Percentiles rank a stretch among this genome's conserved stretches.
Evolutionary conservation across 2,888 invertebrate species (phyloP).

Genomic region (Pandemis heparana): DNA sequence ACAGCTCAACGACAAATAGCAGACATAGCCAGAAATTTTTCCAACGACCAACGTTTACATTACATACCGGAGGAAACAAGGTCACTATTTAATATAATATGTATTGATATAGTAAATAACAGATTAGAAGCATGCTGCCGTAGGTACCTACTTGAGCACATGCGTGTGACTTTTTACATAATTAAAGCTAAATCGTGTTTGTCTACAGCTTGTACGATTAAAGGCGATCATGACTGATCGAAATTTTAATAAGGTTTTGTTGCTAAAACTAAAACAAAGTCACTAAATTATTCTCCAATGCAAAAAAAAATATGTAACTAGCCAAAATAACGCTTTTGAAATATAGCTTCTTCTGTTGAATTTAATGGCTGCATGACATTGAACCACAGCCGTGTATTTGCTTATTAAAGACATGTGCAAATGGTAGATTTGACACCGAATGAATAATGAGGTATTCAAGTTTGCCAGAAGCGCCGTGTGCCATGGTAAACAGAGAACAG

Average conservation of each 20-base stretch:
- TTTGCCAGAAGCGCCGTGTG: conserved; percentile 20
- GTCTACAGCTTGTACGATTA: conserved; percentile 17
- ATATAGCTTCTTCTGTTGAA: conserved; percentile 12
- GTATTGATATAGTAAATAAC: conserved; percentile 42
- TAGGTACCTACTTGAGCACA: conserved; percentile 26
- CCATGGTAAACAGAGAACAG: conserved; percentile 29
- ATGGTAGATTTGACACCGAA: conserved; percentile 43
- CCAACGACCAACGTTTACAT: conserved; percentile 42
- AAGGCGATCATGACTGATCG: conserved; percentile 28
- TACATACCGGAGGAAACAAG: conserved; percentile 41
- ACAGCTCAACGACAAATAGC: conserved; percentile 28
- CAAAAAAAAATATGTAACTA: neutral
- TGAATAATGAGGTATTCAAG: conserved; percentile 41
- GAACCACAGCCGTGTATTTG: conserved; percentile 40
- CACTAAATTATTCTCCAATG: neutral
- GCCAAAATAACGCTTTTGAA: neutral
- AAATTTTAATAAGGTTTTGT: conserved; percentile 1
- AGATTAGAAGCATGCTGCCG: conserved; percentile 30
- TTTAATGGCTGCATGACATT: conserved; percentile 36
- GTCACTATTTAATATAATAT: conserved; percentile 39
- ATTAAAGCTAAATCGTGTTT: conserved; percentile 28
- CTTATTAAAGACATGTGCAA: conserved; percentile 40
- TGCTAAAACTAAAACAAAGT: conserved; percentile 11
- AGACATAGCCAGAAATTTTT: conserved; percentile 41
- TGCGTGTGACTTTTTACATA: conserved; percentile 36